Percentiles rank a stretch among this genome's conserved stretches.
phyloP scores from a whole-genome alignment of 2,888 invertebrate species.

The Sarcophaga rosellei region DNA sequence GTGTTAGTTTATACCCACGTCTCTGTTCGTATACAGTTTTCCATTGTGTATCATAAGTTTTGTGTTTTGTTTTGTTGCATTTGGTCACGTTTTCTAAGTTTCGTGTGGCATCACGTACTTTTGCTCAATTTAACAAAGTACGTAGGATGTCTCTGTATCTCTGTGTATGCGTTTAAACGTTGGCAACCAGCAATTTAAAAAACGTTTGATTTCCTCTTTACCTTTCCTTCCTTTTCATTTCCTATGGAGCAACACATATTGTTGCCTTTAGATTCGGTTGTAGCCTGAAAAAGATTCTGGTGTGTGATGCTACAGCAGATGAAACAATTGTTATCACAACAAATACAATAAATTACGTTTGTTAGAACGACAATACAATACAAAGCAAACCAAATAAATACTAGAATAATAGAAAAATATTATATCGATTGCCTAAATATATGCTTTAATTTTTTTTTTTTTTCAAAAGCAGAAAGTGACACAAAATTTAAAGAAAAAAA shows the following conservation, averaged over 20 bases:
- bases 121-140: slow-evolving; percentile 70
- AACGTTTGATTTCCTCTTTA: slow-evolving; percentile 29
- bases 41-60: slow-evolving; percentile 26
- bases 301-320: background rate
- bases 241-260: background rate
- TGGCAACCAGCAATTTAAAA: slow-evolving; percentile 42
- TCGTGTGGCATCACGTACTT: slow-evolving; percentile 71
- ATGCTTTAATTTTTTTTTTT: slow-evolving; percentile 8
- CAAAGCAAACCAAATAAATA: too few species aligned
- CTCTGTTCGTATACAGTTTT: background rate
- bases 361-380: background rate
- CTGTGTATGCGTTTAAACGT: background rate
- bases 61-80: slow-evolving; percentile 53
- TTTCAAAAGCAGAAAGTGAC: background rate
- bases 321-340: slow-evolving; percentile 58
- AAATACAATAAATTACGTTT: slow-evolving; percentile 58
- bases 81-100: slow-evolving; percentile 70
- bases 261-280: slow-evolving; percentile 1
- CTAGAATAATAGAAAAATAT: slow-evolving; percentile 19
- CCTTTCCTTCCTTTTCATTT: slow-evolving; percentile 25
- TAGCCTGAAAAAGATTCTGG: slow-evolving; percentile 9
- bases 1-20: background rate
- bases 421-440: slow-evolving; percentile 47
- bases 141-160: slow-evolving; percentile 44
- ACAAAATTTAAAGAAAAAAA: background rate